Evolutionary conservation across 2,113 vertebrate genomes (phyloP), one percentile per base, ranked within the genome.

Genomic region (Holacanthus passer): DNA sequence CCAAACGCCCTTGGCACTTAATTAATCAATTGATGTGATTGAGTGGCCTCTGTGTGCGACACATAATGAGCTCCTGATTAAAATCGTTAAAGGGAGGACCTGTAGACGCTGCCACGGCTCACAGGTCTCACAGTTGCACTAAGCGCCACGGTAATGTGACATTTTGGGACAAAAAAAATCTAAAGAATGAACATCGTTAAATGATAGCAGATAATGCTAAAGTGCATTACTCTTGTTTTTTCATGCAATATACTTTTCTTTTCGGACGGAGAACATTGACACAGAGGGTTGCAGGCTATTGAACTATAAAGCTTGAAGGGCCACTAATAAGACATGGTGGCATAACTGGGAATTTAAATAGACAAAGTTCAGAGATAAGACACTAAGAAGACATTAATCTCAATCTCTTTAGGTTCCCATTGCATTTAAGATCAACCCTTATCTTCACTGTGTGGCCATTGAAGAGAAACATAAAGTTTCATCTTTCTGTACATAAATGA

Each of bases 1-100:
- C 77, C 63, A 76, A 78, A 88, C 14, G 71, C 82, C 87, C 90
- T 91, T 87, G 89, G 82, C 74, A 87, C 85, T 92, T 93, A 87
- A 91, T 90, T 87, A 91, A 91, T 94, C 89, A 92, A 89, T 92
- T 82, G 86, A 83, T 85, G 86, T 92, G 91, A 94, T 87, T 90
- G 90, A 93, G 89, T 84, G 80, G 82, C 60, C 81, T 79, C 60
- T 86, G 84, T 90, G 87, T 75, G 79, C 53, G 81, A 86, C 73
- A 93, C 83, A 81, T 90, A 91, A 93, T 89, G 88, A 93, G 91
- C 79, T 90, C 67, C 86, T 90, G 90, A 93, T 93, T 92, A 90
- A 90, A 93, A 93, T 91, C 83, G n/a, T 88, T 88, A 74, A 64
- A 84, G 35, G n/a, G 55, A 74, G 73, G 78, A 73, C 77, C 62